Conservation (phyloP, 2,797 vertebrate species). For the Siniperca obscura region DNA sequence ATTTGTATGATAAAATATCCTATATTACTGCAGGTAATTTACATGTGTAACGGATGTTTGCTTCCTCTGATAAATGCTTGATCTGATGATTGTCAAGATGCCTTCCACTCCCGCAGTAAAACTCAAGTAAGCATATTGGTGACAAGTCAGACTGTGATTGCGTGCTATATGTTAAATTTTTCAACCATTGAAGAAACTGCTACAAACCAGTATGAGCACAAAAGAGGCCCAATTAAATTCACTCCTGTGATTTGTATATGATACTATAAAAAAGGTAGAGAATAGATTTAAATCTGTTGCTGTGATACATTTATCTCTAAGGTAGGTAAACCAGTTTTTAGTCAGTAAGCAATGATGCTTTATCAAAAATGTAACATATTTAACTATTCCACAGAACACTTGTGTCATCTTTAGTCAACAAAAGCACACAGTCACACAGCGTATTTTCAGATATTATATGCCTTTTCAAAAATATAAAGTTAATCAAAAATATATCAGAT, state of each 20-base stretch:
- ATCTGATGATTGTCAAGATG: constrained; percentile 65
- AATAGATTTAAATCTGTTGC: constrained; percentile 40
- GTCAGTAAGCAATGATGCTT: constrained; percentile 12
- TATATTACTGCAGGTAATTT: constrained; percentile 71
- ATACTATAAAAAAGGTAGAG: constrained; percentile 23
- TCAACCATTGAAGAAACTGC: constrained; percentile 35
- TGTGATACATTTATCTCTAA: constrained; percentile 28
- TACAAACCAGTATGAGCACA: constrained; percentile 19
- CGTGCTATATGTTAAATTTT: constrained; percentile 25
- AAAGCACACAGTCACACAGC: neutral
- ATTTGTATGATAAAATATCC: constrained; percentile 67
- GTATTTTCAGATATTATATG: neutral
- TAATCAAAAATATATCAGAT: neutral
- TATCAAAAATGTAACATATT: constrained; percentile 8
- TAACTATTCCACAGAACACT: neutral
- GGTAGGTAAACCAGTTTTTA: constrained; percentile 5
- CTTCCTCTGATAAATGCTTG: constrained; percentile 58
- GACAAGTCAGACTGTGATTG: constrained; percentile 24
- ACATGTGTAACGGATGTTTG: constrained; percentile 64
- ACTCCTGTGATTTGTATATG: constrained; percentile 14
- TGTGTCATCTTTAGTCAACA: constrained; percentile 32
- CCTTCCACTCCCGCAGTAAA: constrained; percentile 17
- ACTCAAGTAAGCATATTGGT: constrained; percentile 26
- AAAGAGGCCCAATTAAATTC: constrained; percentile 52
- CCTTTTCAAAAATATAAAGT: neutral